These are phyloP conservation scores for Pseudochirops cupreus DNA, from an alignment of 2,797 vertebrate genomes.

Conservation along the genomic window DNA sequence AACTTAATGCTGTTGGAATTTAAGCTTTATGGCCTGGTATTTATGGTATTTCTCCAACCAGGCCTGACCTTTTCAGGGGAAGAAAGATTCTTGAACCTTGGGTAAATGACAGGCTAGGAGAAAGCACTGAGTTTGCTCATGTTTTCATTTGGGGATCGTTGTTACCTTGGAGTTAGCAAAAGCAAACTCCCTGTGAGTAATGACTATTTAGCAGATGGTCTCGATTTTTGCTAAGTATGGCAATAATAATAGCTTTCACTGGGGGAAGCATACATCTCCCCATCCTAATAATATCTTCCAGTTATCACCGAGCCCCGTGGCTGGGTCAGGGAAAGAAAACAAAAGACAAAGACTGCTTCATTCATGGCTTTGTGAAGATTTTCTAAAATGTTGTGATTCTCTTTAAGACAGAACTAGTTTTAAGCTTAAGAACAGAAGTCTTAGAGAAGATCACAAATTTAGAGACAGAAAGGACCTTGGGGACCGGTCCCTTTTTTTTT, in stretches of 20 bases:
- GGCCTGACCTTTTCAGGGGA: constrained; percentile 42
- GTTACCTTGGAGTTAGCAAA: constrained; percentile 27
- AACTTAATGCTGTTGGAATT: not conserved
- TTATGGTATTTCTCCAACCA: constrained; percentile 30
- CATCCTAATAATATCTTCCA: not conserved
- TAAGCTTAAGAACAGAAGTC: not conserved
- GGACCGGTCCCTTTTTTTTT: not conserved
- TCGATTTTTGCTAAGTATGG: not conserved
- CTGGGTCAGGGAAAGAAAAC: not conserved
- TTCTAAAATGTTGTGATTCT: constrained; percentile 2
- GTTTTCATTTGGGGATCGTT: constrained; percentile 1
- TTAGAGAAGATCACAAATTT: not conserved
- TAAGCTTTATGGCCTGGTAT: constrained; percentile 8
- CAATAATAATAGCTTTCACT: not conserved
- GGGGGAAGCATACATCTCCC: not conserved
- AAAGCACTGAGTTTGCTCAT: not conserved
- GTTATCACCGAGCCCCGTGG: not conserved
- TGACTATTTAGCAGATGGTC: constrained; percentile 5
- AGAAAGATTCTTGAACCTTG: constrained; percentile 1
- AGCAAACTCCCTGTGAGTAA: not conserved
- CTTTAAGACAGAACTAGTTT: not conserved
- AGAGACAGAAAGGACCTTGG: not conserved
- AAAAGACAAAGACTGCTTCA: not conserved
- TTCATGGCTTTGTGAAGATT: constrained; percentile 18
- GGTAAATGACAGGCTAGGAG: constrained; percentile 6